These are phyloP conservation scores for Camponotus pennsylvanicus DNA, from an alignment of 1,140 invertebrate genomes.

Conservation along the genomic window DNA sequence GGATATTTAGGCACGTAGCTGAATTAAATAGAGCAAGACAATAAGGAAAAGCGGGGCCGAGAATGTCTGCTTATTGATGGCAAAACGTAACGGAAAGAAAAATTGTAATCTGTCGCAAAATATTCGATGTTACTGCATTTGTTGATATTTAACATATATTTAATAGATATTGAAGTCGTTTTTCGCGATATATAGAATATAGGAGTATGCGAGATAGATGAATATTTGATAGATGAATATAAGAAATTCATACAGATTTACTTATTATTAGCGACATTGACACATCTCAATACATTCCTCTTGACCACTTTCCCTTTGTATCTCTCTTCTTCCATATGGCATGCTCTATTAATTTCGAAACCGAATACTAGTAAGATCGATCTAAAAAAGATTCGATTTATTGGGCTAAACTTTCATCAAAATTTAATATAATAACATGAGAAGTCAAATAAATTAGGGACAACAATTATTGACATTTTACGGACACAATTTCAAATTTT, in stretches of 20 bases:
- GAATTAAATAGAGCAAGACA: constrained; percentile 40
- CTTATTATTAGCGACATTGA: background rate
- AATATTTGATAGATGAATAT: background rate
- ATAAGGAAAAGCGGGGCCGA: constrained; percentile 15
- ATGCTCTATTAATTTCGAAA: constrained; percentile 46
- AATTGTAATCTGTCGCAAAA: background rate
- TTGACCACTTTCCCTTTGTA: constrained; percentile 4
- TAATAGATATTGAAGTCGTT: too few relatives aligned
- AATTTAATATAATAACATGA: constrained; percentile 5
- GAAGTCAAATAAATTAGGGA: background rate
- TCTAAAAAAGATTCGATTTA: constrained; percentile 12
- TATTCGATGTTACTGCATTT: background rate
- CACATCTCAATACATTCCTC: background rate
- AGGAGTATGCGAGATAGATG: background rate
- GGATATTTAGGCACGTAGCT: constrained; percentile 49
- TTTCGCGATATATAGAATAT: too few relatives aligned
- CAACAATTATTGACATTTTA: background rate
- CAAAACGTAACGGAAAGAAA: background rate
- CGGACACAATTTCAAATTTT: background rate
- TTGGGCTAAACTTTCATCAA: background rate
- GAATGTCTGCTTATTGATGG: background rate
- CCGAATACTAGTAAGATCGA: background rate
- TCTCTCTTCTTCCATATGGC: constrained; percentile 14
- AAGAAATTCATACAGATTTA: constrained; percentile 3
- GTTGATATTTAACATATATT: too few relatives aligned